Conservation (phyloP, 1,140 invertebrate species). For the Portunus trituberculatus region DNA sequence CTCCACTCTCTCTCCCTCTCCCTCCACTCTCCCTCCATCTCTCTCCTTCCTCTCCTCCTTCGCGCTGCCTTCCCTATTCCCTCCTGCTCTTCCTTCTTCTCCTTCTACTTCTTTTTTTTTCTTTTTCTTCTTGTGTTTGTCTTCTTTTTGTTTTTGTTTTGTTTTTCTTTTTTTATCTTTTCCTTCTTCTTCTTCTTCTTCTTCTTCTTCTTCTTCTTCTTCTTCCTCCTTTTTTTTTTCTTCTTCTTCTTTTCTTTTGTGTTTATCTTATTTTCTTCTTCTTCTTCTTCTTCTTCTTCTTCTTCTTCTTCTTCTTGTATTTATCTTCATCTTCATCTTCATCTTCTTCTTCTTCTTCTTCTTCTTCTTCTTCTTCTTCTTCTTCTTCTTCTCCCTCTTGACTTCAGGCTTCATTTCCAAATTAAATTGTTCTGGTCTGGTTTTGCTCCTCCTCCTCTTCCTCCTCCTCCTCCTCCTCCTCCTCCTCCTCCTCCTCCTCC, state of each 20-base stretch:
- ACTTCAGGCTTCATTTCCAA: background rate
- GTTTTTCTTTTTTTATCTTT: background rate
- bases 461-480: background rate
- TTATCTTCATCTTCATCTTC: background rate
- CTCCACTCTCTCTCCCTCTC: background rate
- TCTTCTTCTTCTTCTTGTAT: background rate
- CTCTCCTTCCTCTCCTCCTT: background rate
- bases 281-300: background rate
- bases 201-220: background rate
- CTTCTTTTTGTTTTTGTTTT: background rate
- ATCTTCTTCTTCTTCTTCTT: background rate
- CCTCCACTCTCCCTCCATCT: too few species aligned
- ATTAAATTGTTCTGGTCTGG: conserved; percentile 22
- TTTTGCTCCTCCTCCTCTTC: background rate
- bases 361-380: background rate
- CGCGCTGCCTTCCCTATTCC: background rate
- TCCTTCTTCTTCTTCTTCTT: background rate
- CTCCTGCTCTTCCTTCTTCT: background rate
- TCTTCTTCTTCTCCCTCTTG: background rate
- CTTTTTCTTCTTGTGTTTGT: background rate
- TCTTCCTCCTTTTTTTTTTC: background rate
- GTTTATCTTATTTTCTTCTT: background rate
- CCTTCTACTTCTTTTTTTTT: background rate
- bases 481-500: background rate
- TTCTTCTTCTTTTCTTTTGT: background rate